These are phyloP conservation scores for Theretra japonica DNA, from an alignment of 2,888 invertebrate genomes.

Conservation along the genomic window DNA sequence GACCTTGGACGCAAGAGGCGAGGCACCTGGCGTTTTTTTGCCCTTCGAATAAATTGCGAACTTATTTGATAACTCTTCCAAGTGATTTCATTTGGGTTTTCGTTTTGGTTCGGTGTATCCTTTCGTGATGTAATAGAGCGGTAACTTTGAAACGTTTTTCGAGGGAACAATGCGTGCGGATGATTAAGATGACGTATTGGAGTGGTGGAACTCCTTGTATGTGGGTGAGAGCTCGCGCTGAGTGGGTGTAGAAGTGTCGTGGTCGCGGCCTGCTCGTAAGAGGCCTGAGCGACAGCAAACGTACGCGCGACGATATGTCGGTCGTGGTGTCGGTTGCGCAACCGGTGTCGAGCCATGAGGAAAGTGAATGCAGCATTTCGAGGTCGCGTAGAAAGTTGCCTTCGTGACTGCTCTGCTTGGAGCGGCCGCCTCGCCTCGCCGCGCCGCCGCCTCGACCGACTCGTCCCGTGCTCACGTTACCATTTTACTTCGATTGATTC, in stretches of 20 bases:
- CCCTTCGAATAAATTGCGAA: constrained; percentile 78
- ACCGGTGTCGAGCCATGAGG: constrained; percentile 80
- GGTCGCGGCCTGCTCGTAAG: constrained; percentile 38
- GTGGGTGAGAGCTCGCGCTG: constrained; percentile 45
- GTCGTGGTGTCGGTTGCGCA: constrained; percentile 78
- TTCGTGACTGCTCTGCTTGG: constrained; percentile 54
- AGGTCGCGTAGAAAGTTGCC: constrained; percentile 84
- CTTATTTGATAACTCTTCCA: constrained; percentile 72
- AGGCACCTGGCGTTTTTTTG: constrained; percentile 84
- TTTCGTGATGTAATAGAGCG: constrained; percentile 59
- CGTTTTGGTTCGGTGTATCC: constrained; percentile 42
- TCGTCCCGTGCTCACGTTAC: constrained; percentile 7
- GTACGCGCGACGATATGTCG: constrained; percentile 71
- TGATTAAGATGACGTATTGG: constrained; percentile 45
- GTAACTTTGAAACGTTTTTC: constrained; percentile 49
- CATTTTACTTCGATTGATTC: constrained; percentile 9
- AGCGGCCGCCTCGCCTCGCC: background rate
- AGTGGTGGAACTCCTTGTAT: constrained; percentile 54
- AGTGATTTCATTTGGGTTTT: constrained; percentile 47
- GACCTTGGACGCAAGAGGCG: constrained; percentile 81
- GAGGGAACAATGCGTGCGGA: constrained; percentile 52
- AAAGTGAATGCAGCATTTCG: constrained; percentile 84
- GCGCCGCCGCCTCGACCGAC: background rate
- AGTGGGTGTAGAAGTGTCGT: constrained; percentile 38
- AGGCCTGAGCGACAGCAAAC: constrained; percentile 39